A percentile compares a stretch with the other conserved stretches of the same genome.
These are phyloP conservation scores for Schizopygopsis malacanthus DNA, from an alignment of 2,797 vertebrate species.

Conservation along the genomic window DNA sequence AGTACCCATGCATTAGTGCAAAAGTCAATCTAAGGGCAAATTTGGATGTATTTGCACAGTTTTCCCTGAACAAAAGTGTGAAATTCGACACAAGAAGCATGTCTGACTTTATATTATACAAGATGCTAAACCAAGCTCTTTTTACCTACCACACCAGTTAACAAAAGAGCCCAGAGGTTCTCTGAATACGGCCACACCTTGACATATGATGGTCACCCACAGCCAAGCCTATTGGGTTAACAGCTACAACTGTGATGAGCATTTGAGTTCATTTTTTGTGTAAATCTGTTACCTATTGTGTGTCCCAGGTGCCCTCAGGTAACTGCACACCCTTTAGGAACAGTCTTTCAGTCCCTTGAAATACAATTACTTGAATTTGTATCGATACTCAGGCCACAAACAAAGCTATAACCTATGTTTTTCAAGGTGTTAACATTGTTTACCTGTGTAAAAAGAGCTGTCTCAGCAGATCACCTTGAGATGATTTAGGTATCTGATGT, in stretches of 20 bases:
- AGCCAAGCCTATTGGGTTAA: conserved; percentile 8
- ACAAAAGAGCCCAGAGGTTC: neutral
- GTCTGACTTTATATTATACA: neutral
- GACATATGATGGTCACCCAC: conserved; percentile 14
- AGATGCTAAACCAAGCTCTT: conserved; percentile 3
- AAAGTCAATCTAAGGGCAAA: neutral
- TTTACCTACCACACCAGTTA: neutral
- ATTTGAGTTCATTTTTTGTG: conserved; percentile 15
- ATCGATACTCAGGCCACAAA: conserved; percentile 51
- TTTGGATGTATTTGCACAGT: neutral
- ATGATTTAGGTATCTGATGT: conserved; percentile 52
- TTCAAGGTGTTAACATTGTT: conserved; percentile 55
- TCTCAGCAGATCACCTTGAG: conserved; percentile 45
- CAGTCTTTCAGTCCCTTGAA: conserved; percentile 49
- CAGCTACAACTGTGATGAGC: neutral
- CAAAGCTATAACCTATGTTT: conserved; percentile 53
- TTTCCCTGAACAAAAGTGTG: neutral
- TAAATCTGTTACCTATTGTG: conserved; percentile 41
- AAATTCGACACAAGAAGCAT: neutral
- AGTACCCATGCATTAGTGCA: neutral
- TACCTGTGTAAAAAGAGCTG: conserved; percentile 50
- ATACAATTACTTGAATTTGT: conserved; percentile 53
- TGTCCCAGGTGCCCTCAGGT: conserved; percentile 47
- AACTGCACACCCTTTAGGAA: conserved; percentile 50
- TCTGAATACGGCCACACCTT: conserved; percentile 5